Evolutionary conservation across 2,888 invertebrate genomes (phyloP).

Genomic region (Trilocha varians): DNA sequence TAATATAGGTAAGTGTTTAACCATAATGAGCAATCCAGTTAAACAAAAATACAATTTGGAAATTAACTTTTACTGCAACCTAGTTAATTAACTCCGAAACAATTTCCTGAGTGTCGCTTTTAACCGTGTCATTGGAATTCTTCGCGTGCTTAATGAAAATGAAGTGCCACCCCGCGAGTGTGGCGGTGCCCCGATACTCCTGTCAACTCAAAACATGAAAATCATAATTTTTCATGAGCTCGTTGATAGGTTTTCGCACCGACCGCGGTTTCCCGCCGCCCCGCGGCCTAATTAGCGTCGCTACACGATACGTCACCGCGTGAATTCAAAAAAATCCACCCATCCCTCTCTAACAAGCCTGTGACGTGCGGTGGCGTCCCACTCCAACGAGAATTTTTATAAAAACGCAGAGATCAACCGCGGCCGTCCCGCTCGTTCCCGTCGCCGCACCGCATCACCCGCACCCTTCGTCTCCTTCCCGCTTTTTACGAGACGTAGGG

Average conservation of each 20-base stretch:
- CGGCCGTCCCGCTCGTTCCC: conserved; percentile 69
- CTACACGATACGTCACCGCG: conserved; percentile 69
- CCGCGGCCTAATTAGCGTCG: conserved; percentile 70
- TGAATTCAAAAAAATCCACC: conserved; percentile 69
- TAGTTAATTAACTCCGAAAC: not conserved
- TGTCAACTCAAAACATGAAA: conserved; percentile 55
- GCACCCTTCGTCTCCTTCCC: conserved; percentile 72
- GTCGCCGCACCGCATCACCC: conserved; percentile 51
- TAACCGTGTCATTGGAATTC: conserved; percentile 34
- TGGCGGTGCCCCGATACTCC: conserved; percentile 11
- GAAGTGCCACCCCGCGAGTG: conserved; percentile 49
- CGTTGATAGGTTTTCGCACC: conserved; percentile 71
- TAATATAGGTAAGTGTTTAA: no score
- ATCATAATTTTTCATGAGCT: conserved; percentile 72
- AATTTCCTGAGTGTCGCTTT: not conserved
- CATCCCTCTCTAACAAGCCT: conserved; percentile 53
- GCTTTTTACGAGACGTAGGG: conserved; percentile 74
- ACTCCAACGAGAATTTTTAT: conserved; percentile 65
- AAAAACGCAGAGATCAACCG: conserved; percentile 71
- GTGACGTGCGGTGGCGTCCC: conserved; percentile 39
- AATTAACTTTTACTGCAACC: no score
- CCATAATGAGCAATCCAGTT: no score
- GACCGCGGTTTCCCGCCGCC: conserved; percentile 71
- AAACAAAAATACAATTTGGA: no score
- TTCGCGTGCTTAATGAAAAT: conserved; percentile 43